Conservation (phyloP, 1,140 invertebrate genomes). For the Bombyx mori region DNA sequence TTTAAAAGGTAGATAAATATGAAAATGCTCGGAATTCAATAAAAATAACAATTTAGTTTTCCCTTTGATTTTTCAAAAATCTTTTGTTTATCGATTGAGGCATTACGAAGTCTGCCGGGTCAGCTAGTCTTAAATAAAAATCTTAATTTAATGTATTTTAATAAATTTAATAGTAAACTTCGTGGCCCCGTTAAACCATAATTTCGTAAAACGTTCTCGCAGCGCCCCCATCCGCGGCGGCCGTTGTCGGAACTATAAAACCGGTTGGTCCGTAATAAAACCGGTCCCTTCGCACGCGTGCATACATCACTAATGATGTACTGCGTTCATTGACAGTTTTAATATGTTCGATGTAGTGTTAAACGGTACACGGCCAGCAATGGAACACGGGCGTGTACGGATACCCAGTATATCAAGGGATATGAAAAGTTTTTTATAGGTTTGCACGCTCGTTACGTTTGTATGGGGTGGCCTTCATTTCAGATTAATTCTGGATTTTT, state of each 20-base stretch:
- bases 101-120: too few relatives aligned
- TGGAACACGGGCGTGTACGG: constrained; percentile 16
- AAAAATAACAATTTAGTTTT: too few relatives aligned
- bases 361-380: constrained; percentile 2
- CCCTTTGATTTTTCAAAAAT: too few relatives aligned
- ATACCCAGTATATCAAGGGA: constrained; percentile 16
- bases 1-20: too few relatives aligned
- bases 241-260: constrained; percentile 58
- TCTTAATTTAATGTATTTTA: too few relatives aligned
- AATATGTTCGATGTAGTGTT: constrained; percentile 5
- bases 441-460: constrained; percentile 18
- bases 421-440: constrained; percentile 36
- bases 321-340: constrained; percentile 28
- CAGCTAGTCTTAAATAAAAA: too few relatives aligned
- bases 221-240: constrained; percentile 37
- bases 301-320: constrained; percentile 59
- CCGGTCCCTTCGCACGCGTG: constrained; percentile 40
- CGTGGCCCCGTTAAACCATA: constrained; percentile 21
- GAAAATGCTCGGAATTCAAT: too few relatives aligned
- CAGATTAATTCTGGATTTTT: neutral
- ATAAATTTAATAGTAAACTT: constrained; percentile 4
- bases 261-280: constrained; percentile 47
- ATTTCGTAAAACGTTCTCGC: constrained; percentile 50
- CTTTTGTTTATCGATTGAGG: too few relatives aligned
- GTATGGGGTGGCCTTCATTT: neutral